phyloP scores from a whole-genome alignment of 2,888 invertebrate genomes.

The Cheilosia variabilis region DNA sequence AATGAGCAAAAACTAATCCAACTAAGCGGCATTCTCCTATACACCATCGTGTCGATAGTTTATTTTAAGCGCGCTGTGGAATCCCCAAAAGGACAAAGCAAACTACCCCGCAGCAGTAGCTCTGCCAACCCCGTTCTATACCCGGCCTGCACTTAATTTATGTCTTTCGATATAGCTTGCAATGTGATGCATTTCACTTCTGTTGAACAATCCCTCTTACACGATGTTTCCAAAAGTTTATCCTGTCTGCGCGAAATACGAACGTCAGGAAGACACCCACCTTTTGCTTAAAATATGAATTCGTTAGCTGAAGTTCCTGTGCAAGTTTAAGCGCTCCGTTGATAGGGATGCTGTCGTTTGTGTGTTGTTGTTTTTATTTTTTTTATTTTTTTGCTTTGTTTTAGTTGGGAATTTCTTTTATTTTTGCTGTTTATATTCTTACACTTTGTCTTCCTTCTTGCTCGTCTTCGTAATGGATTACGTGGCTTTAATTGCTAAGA shows the following conservation, averaged over 20 bases:
- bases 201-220: constrained; percentile 71
- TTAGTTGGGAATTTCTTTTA: constrained; percentile 4
- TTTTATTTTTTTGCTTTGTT: neutral
- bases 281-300: constrained; percentile 60
- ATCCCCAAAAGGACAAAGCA: constrained; percentile 54
- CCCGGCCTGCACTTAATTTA: constrained; percentile 70
- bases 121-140: neutral
- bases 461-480: constrained; percentile 65
- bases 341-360: constrained; percentile 2
- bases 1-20: constrained; percentile 82
- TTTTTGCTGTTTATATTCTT: constrained; percentile 11
- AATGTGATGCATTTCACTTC: constrained; percentile 71
- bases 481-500: constrained; percentile 72
- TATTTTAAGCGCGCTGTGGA: constrained; percentile 60
- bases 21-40: constrained; percentile 58
- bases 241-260: constrained; percentile 48
- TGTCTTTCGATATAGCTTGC: constrained; percentile 71
- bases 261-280: constrained; percentile 12
- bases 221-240: constrained; percentile 72
- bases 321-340: constrained; percentile 44
- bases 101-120: constrained; percentile 11
- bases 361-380: constrained; percentile 24
- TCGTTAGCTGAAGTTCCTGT: constrained; percentile 54
- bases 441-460: neutral
- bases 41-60: constrained; percentile 68